phyloP scores from a whole-genome alignment of 2,888 invertebrate species.

The Tethea ocularis region DNA sequence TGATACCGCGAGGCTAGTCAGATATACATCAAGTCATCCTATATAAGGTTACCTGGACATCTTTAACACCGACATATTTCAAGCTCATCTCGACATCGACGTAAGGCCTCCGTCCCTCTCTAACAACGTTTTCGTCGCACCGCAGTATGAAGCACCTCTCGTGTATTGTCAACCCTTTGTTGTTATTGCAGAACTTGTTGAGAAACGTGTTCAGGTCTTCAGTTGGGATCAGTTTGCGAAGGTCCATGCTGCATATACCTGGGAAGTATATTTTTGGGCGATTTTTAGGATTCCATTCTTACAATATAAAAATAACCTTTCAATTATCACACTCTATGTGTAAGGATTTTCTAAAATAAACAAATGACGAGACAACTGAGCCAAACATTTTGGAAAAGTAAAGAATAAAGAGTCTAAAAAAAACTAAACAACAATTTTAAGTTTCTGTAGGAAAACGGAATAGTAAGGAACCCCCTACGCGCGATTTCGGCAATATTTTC shows the following conservation, averaged over 20 bases:
- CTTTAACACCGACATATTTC: slow-evolving; percentile 59
- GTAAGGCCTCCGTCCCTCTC: slow-evolving; percentile 56
- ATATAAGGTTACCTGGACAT: slow-evolving; percentile 38
- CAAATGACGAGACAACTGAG: too few species aligned
- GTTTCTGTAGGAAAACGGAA: too few species aligned
- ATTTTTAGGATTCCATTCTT: too few species aligned
- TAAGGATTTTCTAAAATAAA: too few species aligned
- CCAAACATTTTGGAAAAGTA: too few species aligned
- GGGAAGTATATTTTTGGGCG: background rate
- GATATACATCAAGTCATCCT: background rate
- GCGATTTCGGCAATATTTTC: too few species aligned
- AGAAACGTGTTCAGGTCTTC: slow-evolving; percentile 65
- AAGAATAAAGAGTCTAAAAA: too few species aligned
- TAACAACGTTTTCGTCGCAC: slow-evolving; percentile 39
- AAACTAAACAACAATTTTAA: too few species aligned
- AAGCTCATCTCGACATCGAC: slow-evolving; percentile 80
- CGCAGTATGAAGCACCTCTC: slow-evolving; percentile 71
- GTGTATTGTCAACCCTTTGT: slow-evolving; percentile 63
- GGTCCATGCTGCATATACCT: slow-evolving; percentile 80
- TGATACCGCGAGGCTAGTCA: too few species aligned
- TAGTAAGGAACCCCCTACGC: too few species aligned
- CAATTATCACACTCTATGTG: too few species aligned
- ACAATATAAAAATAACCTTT: background rate
- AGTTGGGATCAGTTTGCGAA: slow-evolving; percentile 75
- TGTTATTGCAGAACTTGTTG: slow-evolving; percentile 60